Evolutionary conservation across 2,888 invertebrate species (phyloP).

Genomic region (Sarcophaga variegata): DNA sequence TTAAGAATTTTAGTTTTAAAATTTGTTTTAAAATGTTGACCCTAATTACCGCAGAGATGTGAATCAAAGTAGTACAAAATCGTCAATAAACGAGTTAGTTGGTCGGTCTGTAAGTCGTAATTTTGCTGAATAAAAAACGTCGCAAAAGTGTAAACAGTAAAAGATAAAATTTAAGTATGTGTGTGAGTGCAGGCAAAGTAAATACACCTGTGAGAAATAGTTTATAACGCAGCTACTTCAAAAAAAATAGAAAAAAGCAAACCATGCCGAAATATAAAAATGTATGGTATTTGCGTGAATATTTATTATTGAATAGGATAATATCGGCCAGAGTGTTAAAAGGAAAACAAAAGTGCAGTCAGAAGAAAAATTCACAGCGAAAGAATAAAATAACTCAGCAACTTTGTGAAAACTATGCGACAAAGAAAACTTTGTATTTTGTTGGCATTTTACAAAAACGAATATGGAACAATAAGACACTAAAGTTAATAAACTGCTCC

Average conservation of each 20-base stretch:
- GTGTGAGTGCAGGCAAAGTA: neutral
- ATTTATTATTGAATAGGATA: too few species aligned
- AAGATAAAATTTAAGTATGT: neutral
- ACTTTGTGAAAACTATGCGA: constrained; percentile 32
- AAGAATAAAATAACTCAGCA: constrained; percentile 20
- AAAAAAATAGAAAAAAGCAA: too few species aligned
- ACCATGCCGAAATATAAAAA: too few species aligned
- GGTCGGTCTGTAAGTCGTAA: constrained; percentile 40
- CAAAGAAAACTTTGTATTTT: constrained; percentile 14
- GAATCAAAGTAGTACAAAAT: constrained; percentile 56
- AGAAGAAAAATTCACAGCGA: neutral
- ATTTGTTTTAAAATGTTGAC: too few species aligned
- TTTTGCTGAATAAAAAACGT: neutral
- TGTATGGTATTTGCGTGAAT: too few species aligned
- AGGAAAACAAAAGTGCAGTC: neutral
- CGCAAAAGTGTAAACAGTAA: neutral
- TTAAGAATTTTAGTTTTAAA: too few species aligned
- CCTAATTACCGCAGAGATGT: neutral
- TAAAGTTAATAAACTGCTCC: constrained; percentile 18
- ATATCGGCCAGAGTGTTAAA: too few species aligned
- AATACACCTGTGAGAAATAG: constrained; percentile 56
- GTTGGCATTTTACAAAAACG: constrained; percentile 32
- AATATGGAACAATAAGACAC: constrained; percentile 40
- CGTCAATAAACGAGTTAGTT: constrained; percentile 61
- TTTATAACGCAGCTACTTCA: neutral